Conservation (phyloP, 2,797 vertebrate genomes). For the Mus spretus region DNA sequence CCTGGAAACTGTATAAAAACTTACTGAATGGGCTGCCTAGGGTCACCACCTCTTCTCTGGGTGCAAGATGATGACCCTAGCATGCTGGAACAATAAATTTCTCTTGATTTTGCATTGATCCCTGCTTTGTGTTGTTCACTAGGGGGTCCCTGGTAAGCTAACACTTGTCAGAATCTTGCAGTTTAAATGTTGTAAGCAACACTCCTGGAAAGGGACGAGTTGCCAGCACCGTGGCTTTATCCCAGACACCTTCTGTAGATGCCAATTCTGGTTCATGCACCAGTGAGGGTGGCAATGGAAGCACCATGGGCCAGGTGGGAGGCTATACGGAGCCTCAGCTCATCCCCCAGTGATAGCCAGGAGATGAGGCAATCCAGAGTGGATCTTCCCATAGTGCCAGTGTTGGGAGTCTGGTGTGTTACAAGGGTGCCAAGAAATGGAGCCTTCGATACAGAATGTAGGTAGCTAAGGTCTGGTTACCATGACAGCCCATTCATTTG, state of each 20-base stretch:
- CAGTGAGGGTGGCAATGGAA: background rate
- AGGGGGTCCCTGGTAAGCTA: no score
- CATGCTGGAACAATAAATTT: no score
- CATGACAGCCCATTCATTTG: background rate
- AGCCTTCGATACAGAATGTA: background rate
- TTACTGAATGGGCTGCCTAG: no score
- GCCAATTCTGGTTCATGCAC: background rate
- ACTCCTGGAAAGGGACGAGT: background rate
- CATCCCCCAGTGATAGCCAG: background rate
- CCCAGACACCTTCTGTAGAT: rapidly evolving
- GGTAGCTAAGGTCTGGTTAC: background rate
- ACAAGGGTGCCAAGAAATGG: background rate
- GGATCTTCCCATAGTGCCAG: background rate
- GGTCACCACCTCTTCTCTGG: no score
- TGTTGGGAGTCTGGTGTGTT: background rate
- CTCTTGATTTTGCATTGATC: no score
- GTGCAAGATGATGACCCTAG: no score
- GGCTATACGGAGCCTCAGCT: background rate
- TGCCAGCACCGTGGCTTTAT: background rate
- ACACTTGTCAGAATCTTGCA: no score
- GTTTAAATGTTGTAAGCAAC: background rate
- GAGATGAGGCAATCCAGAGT: background rate
- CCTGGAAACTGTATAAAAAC: no score
- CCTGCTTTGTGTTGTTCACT: no score
- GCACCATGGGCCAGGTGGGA: background rate